A percentile compares a stretch with the other conserved stretches of the same genome.
These are phyloP conservation scores for Isoperla grammatica DNA, from an alignment of 2,888 invertebrate species.

Conservation along the genomic window DNA sequence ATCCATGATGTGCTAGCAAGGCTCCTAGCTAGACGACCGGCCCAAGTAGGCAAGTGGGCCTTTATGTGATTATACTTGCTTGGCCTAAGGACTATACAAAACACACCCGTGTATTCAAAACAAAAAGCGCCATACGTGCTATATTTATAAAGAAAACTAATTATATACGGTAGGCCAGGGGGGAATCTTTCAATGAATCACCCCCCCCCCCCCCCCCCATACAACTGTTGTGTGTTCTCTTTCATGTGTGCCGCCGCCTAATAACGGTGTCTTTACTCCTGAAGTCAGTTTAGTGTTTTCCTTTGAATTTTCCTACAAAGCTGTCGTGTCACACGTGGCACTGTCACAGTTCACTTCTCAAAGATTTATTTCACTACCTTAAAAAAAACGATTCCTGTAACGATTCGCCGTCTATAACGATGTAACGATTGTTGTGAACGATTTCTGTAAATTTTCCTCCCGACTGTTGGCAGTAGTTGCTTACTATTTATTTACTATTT, in stretches of 20 bases:
- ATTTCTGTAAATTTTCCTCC: no score
- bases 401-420: no score
- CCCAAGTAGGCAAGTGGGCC: background rate
- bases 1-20: background rate
- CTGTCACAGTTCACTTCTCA: no score
- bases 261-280: no score
- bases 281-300: no score
- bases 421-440: no score
- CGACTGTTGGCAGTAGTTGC: no score
- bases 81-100: conserved; percentile 16
- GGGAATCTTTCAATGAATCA: background rate
- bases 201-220: background rate
- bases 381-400: no score
- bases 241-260: conserved; percentile 4
- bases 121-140: background rate
- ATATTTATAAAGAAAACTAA: conserved; percentile 3
- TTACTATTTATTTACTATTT: no score
- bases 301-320: no score
- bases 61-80: conserved; percentile 16
- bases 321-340: no score
- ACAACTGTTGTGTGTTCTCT: conserved; percentile 2
- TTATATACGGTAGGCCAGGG: background rate
- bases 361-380: no score
- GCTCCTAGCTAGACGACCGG: background rate
- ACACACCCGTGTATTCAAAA: conserved; percentile 9